Base-by-base conservation (phyloP, 2,797 vertebrate species). In the Limnodromus scolopaceus region DNA sequence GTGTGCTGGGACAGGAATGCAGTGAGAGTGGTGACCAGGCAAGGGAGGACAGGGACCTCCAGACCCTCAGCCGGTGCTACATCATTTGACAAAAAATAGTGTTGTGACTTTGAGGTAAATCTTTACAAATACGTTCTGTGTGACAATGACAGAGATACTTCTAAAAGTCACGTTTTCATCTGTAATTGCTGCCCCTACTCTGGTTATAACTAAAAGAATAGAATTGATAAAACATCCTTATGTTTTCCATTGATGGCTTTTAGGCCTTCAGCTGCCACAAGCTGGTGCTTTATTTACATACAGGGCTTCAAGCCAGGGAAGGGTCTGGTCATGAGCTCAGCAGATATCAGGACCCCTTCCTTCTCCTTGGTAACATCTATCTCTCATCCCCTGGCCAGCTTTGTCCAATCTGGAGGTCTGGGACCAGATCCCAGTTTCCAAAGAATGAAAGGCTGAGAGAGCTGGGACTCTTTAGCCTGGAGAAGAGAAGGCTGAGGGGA, bases 181-280 rank as follows among this genome's bases (percentile, higher is more conserved):
- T 8, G 28, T 16, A 58, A 46, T 28, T 4, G 9, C 3, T 9
- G 36, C 7, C 6, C 46, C 46, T 30, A 0, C 24, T 19, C 8
- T 1, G 5, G 36, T 5, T 39, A 3, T 1, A 18, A 8, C 25
- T 10, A 10, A 11, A n/a, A 19, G 1, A 20, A 19, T 4, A 7
- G 10, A 24, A 38, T 15, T 30, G 24, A 11, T 12, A 4, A 23
- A 51, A 12, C 45, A 22, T 7, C 36, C 41, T 4, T 3, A 4
- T 1, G 17, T 34, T 51, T 16, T 1, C 6, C 55, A 0, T 1
- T 14, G 39, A 2, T 2, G 2, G 54, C 23, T 0, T 23, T 20
- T 7, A 16, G 68, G 68, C 64, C 89, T 10, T 9, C 32, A 11
- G 45, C n/a, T 34, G 71, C 55, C 10, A 0, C 68, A 2, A 1